These are phyloP conservation scores for Eretmocerus hayati DNA, from an alignment of 2,888 invertebrate species.

Conservation along the genomic window DNA sequence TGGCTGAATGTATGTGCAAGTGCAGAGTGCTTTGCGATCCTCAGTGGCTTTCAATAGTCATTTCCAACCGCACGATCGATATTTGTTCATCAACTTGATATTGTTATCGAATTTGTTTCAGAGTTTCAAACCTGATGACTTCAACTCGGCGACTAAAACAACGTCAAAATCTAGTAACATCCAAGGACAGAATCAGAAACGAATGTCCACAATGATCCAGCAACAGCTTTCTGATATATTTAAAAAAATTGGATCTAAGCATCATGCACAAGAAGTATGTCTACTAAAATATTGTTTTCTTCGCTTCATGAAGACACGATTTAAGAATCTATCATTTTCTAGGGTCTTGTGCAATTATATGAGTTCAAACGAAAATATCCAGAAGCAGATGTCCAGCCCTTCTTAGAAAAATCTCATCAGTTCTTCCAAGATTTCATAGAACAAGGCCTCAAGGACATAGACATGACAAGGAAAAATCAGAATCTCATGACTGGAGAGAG, in stretches of 20 bases:
- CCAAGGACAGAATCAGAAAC: slow-evolving; percentile 45
- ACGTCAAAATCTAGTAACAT: slow-evolving; percentile 32
- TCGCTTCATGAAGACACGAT: slow-evolving; percentile 5
- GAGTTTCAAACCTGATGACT: slow-evolving; percentile 50
- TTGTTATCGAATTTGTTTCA: slow-evolving; percentile 25
- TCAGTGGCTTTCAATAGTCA: too few species aligned
- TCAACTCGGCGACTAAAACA: slow-evolving; percentile 33
- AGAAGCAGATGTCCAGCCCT: slow-evolving; percentile 74
- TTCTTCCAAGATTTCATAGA: slow-evolving; percentile 84
- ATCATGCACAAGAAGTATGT: slow-evolving; percentile 61
- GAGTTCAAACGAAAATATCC: slow-evolving; percentile 72
- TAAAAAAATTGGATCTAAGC: slow-evolving; percentile 83
- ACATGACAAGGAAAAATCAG: slow-evolving; percentile 43
- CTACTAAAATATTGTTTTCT: slow-evolving; percentile 6
- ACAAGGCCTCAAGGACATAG: slow-evolving; percentile 63
- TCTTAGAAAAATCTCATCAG: slow-evolving; percentile 73
- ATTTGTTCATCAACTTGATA: too few species aligned
- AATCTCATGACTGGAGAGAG: slow-evolving; percentile 24
- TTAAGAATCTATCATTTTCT: too few species aligned
- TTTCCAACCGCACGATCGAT: too few species aligned
- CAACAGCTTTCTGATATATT: slow-evolving; percentile 84
- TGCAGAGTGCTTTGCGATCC: too few species aligned
- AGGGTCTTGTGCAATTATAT: slow-evolving; percentile 74
- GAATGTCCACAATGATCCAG: slow-evolving; percentile 72
- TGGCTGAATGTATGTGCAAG: too few species aligned